phyloP scores from a whole-genome alignment of 2,113 vertebrate species.

The Crotalus viridis region DNA sequence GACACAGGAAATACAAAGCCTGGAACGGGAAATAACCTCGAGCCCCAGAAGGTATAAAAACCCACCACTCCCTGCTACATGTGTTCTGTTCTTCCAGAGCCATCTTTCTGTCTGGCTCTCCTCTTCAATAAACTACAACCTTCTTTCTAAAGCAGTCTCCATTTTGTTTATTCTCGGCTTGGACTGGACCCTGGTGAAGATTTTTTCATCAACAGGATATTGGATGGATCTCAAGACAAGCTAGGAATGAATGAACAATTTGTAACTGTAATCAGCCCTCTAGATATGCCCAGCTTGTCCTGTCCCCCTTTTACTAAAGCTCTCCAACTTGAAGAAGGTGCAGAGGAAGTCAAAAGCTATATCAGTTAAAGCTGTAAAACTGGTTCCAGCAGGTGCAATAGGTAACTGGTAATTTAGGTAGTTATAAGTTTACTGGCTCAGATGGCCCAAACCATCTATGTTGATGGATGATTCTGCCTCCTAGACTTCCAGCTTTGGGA shows the following conservation, averaged over 20 bases:
- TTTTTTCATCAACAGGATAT: background rate
- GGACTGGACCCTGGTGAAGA: no score
- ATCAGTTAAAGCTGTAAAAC: background rate
- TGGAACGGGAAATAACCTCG: no score
- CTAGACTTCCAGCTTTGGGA: background rate
- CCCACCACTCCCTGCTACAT: no score
- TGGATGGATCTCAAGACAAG: background rate
- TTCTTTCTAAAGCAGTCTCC: no score
- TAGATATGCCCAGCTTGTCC: background rate
- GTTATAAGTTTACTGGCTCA: background rate
- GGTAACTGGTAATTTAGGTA: background rate
- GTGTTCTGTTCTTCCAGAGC: no score
- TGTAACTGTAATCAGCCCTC: background rate
- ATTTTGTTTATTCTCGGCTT: no score
- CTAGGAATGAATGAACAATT: background rate
- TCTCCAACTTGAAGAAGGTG: background rate
- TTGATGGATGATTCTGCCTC: background rate
- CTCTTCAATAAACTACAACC: no score
- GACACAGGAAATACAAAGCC: no score
- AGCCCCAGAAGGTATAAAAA: no score
- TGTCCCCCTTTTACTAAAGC: background rate
- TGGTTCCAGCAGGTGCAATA: background rate
- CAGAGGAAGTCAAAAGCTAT: background rate
- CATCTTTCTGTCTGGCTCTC: no score
- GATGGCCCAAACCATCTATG: background rate